Percentiles rank a stretch among this genome's conserved stretches.
Evolutionary conservation across 2,113 vertebrate species (phyloP).

Genomic region (Amphiprion percula): DNA sequence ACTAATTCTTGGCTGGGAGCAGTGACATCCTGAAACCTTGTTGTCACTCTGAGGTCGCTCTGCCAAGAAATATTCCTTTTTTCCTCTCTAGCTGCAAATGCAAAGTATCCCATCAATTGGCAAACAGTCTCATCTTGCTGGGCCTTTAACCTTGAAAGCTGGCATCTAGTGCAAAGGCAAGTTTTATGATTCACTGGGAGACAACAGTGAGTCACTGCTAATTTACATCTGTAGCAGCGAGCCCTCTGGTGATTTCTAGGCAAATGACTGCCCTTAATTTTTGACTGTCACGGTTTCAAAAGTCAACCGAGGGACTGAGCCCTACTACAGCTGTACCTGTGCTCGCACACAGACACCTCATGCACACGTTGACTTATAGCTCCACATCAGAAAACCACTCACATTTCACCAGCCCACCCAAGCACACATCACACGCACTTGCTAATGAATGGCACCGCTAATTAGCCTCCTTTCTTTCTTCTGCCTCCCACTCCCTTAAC

Average conservation of each 20-base stretch:
- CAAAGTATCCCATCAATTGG: slow-evolving; percentile 58
- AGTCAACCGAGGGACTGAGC: slow-evolving; percentile 1
- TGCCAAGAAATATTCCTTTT: slow-evolving; percentile 22
- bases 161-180: slow-evolving; percentile 58
- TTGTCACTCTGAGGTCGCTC: slow-evolving; percentile 8
- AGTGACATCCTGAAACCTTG: slow-evolving; percentile 1
- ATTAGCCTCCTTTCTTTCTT: slow-evolving; percentile 72
- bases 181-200: slow-evolving; percentile 60
- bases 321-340: neutral
- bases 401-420: slow-evolving; percentile 62
- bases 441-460: slow-evolving; percentile 73
- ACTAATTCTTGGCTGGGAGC: neutral
- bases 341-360: slow-evolving; percentile 5
- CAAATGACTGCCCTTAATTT: slow-evolving; percentile 22
- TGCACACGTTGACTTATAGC: slow-evolving; percentile 7
- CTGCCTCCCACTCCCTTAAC: slow-evolving; percentile 74
- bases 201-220: slow-evolving; percentile 62
- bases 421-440: slow-evolving; percentile 55
- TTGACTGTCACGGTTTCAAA: slow-evolving; percentile 27
- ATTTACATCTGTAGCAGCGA: slow-evolving; percentile 58
- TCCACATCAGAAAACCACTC: slow-evolving; percentile 45
- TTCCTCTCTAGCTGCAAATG: slow-evolving; percentile 37
- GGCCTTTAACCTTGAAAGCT: slow-evolving; percentile 72
- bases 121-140: slow-evolving; percentile 51
- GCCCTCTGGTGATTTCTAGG: slow-evolving; percentile 47